Conservation (phyloP, 2,113 vertebrate species). For the Furnarius figulus region DNA sequence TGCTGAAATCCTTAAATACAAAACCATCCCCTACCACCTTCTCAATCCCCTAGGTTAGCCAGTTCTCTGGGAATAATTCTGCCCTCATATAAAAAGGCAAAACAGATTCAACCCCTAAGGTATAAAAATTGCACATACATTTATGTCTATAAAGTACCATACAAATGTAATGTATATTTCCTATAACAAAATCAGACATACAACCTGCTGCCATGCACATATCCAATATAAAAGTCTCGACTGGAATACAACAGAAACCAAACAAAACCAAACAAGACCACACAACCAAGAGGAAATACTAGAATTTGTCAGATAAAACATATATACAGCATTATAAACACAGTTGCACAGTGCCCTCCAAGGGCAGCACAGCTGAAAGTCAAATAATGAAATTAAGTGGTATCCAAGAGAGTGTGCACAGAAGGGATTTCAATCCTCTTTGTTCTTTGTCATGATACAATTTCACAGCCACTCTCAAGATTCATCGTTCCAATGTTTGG, state of each 20-base stretch:
- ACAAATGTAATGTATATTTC: background rate
- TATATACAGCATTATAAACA: background rate
- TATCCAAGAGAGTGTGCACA: background rate
- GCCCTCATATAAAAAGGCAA: background rate
- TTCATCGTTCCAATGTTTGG: conserved; percentile 25
- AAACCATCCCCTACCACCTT: background rate
- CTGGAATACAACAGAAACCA: background rate
- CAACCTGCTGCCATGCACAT: background rate
- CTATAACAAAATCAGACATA: background rate
- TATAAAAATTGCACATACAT: background rate
- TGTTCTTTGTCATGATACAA: conserved; percentile 36
- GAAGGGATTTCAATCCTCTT: conserved; percentile 37
- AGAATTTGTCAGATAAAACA: conserved; percentile 10
- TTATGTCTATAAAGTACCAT: background rate
- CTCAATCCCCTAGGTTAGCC: background rate
- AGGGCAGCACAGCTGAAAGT: conserved; percentile 37
- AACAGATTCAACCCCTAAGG: background rate
- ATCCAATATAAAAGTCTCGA: background rate
- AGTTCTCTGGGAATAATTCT: background rate
- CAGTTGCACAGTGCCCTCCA: conserved; percentile 33
- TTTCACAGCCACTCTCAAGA: conserved; percentile 41
- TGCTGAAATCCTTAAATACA: background rate
- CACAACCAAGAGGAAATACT: background rate
- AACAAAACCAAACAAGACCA: background rate
- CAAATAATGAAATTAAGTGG: conserved; percentile 55